Percentiles rank a stretch among this genome's conserved stretches.
Conservation (phyloP, 2,888 invertebrate species). For the Rhagonycha lutea region DNA sequence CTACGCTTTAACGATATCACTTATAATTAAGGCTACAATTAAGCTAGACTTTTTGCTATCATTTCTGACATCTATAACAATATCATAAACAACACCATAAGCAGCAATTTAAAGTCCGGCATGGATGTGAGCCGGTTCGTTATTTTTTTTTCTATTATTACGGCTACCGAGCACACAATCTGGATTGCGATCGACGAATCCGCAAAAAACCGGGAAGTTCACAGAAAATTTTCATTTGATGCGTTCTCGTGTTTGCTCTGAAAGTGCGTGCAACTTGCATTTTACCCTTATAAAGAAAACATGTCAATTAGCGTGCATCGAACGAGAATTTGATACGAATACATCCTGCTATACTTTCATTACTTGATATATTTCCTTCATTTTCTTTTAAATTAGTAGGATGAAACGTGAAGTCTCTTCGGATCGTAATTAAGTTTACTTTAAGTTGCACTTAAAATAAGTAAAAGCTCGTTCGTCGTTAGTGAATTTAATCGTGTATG, state of each 20-base stretch:
- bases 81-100: conserved; percentile 46
- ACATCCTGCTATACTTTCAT: background rate
- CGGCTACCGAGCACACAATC: conserved; percentile 23
- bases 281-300: conserved; percentile 32
- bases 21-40: conserved; percentile 32
- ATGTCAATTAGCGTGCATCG: conserved; percentile 31
- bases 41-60: conserved; percentile 35
- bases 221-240: conserved; percentile 24
- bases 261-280: conserved; percentile 6
- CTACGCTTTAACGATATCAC: conserved; percentile 7
- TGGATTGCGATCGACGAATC: conserved; percentile 29
- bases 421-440: background rate
- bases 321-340: conserved; percentile 21
- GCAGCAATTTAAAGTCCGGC: conserved; percentile 39
- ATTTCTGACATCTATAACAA: conserved; percentile 46
- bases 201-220: conserved; percentile 20
- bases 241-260: conserved; percentile 16
- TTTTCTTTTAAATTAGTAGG: background rate
- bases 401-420: background rate
- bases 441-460: background rate
- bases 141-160: conserved; percentile 34
- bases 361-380: background rate
- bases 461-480: background rate
- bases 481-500: conserved; percentile 16
- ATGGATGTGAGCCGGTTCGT: conserved; percentile 36